Percentiles rank a stretch among this genome's conserved stretches.
These are phyloP conservation scores for Propsilocerus akamusi DNA, from an alignment of 1,140 invertebrate species.

Conservation along the genomic window DNA sequence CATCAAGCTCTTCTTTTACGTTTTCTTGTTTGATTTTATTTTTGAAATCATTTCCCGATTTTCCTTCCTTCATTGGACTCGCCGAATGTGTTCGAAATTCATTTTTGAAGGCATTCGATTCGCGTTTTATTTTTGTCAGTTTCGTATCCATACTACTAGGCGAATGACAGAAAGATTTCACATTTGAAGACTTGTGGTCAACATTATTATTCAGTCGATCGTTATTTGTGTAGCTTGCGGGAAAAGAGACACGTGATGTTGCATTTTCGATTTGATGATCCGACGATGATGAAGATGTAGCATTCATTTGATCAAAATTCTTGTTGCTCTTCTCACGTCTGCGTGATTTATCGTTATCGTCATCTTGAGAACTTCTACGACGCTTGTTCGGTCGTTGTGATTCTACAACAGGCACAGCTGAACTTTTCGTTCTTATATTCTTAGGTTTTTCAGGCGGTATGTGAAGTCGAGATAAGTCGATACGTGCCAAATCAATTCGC, in stretches of 20 bases:
- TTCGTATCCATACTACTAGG: neutral
- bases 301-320: slow-evolving; percentile 9
- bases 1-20: neutral
- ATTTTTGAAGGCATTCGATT: slow-evolving; percentile 2
- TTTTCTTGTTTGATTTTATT: slow-evolving; percentile 7
- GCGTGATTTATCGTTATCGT: neutral
- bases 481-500: slow-evolving; percentile 19
- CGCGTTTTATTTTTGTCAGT: neutral
- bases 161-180: neutral
- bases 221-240: neutral
- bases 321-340: neutral
- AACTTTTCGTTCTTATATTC: slow-evolving; percentile 3
- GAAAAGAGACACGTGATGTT: neutral
- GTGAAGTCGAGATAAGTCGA: slow-evolving; percentile 9
- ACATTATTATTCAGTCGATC: slow-evolving; percentile 3
- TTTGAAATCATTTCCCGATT: slow-evolving; percentile 5
- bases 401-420: neutral
- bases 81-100: neutral
- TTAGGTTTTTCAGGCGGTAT: slow-evolving; percentile 12
- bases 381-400: neutral
- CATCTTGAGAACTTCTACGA: neutral
- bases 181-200: neutral
- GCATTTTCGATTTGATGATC: neutral
- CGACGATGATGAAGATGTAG: neutral
- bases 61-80: neutral